Conservation (phyloP, 2,888 invertebrate species). For the Lasioglossum vierecki region DNA sequence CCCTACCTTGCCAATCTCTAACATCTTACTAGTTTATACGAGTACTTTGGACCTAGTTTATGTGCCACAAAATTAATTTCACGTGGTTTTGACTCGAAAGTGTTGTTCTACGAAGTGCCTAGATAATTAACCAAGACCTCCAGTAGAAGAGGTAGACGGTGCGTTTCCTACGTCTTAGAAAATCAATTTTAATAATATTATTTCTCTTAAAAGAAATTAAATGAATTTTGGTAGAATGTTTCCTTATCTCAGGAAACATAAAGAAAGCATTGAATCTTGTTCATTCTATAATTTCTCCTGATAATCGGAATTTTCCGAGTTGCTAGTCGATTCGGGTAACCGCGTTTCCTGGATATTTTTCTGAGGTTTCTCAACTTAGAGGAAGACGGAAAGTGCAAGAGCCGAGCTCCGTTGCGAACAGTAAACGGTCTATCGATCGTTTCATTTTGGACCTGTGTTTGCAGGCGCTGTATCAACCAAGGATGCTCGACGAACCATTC, state of each 20-base stretch:
- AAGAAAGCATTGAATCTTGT: too few relatives aligned
- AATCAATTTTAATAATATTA: too few relatives aligned
- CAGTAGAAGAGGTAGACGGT: neutral
- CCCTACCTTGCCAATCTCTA: neutral
- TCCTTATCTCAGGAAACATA: neutral
- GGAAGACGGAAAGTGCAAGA: neutral
- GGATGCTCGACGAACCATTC: constrained; percentile 3
- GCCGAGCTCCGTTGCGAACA: neutral
- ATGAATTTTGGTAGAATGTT: neutral
- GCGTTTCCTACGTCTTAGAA: neutral
- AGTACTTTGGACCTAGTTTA: neutral
- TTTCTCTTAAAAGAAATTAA: too few relatives aligned
- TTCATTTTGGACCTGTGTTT: neutral
- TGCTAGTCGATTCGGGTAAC: neutral
- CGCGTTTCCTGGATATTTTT: neutral
- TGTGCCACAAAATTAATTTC: neutral
- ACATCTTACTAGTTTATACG: neutral
- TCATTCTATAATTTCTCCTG: neutral
- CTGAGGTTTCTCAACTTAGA: neutral
- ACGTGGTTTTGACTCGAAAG: neutral
- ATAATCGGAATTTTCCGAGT: too few relatives aligned
- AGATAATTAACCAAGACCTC: neutral
- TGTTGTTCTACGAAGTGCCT: neutral
- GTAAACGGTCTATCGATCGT: constrained; percentile 1
- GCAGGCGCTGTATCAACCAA: neutral